A percentile compares a stretch with the other conserved stretches of the same genome.
These are phyloP conservation scores for Esperia sulphurella DNA, from an alignment of 2,888 invertebrate genomes.

Conservation along the genomic window DNA sequence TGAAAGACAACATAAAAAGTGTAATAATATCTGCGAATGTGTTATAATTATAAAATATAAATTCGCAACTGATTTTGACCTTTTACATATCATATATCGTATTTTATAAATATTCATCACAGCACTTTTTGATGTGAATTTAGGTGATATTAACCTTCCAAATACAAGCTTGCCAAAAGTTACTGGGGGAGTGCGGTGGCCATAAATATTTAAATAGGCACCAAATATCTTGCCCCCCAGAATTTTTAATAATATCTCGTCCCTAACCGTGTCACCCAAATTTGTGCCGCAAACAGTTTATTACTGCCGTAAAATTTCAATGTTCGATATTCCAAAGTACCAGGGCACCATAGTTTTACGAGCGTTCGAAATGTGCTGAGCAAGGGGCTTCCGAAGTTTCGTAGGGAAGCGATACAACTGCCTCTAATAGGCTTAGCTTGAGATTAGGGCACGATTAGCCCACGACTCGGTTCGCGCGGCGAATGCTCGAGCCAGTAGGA, in stretches of 20 bases:
- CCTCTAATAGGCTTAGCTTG: constrained; percentile 74
- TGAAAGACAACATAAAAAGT: no score
- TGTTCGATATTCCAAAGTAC: constrained; percentile 58
- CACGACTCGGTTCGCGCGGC: constrained; percentile 55
- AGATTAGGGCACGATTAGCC: constrained; percentile 76
- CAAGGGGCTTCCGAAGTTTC: constrained; percentile 77
- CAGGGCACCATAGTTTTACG: constrained; percentile 61
- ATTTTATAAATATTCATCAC: no score
- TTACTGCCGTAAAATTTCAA: constrained; percentile 64
- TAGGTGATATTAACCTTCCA: not conserved
- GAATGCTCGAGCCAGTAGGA: constrained; percentile 53
- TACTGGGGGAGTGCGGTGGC: not conserved
- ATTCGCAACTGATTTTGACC: not conserved
- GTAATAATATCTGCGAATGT: no score
- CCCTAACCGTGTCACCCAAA: constrained; percentile 38
- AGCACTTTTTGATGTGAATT: no score
- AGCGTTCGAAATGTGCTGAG: constrained; percentile 61
- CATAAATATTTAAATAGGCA: constrained; percentile 7
- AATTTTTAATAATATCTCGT: constrained; percentile 31
- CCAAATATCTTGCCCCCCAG: constrained; percentile 12
- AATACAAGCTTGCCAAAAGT: not conserved
- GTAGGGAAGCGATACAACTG: constrained; percentile 76
- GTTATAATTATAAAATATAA: no score
- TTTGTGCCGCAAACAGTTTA: constrained; percentile 51
- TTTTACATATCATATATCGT: no score